A percentile compares a stretch with the other conserved stretches of the same genome.
These are phyloP conservation scores for Phoebastria nigripes DNA, from an alignment of 2,797 vertebrate genomes.

Conservation along the genomic window DNA sequence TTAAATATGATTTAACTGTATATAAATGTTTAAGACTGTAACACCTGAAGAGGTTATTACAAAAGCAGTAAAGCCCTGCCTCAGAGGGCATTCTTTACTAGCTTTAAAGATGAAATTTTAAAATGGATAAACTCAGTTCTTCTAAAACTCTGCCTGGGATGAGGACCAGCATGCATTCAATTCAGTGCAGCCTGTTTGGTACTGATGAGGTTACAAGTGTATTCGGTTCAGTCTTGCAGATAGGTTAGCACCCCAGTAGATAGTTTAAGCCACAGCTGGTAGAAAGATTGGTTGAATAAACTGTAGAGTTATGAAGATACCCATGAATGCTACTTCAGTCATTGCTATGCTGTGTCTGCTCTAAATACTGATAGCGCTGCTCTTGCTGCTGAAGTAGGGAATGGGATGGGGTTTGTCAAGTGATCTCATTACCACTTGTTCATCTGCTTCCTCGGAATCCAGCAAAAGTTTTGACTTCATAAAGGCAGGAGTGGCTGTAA, in stretches of 20 bases:
- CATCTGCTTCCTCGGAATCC: neutral
- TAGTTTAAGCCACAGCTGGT: neutral
- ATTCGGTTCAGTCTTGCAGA: neutral
- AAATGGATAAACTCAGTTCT: neutral
- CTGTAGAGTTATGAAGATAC: neutral
- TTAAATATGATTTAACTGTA: neutral
- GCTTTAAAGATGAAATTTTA: neutral
- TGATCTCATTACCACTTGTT: neutral
- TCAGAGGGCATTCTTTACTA: neutral
- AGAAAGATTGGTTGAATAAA: neutral
- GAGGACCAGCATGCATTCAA: neutral
- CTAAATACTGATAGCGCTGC: neutral
- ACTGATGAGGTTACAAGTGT: neutral
- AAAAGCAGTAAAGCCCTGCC: neutral
- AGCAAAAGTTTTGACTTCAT: neutral
- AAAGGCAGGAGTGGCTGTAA: neutral
- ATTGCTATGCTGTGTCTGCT: neutral
- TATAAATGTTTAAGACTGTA: neutral
- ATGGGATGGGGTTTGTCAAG: neutral
- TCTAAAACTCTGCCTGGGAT: neutral
- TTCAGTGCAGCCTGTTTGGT: neutral
- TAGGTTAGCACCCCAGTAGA: neutral
- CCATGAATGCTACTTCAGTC: neutral
- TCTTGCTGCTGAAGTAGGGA: neutral
- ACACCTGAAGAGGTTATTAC: neutral